Percentiles rank a stretch among this genome's conserved stretches.
Evolutionary conservation across 2,113 vertebrate species (phyloP).

Genomic region (Scomber scombrus): DNA sequence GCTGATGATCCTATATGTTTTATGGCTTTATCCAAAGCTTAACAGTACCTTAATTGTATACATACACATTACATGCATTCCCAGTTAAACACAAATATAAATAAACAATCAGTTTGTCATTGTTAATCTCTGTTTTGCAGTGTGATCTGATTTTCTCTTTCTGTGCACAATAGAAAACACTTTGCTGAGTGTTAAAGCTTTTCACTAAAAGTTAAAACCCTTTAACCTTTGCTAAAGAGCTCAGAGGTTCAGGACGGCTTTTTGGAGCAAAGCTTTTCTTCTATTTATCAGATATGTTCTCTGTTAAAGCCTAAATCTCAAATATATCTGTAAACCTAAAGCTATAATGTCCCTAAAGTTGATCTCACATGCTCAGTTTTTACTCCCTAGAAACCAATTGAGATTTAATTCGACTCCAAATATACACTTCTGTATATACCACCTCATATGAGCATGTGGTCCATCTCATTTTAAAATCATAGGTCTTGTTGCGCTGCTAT

Average conservation of each 20-base stretch:
- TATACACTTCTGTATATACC: too few relatives aligned
- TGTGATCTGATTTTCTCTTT: background rate
- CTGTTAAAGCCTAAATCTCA: background rate
- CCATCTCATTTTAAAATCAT: background rate
- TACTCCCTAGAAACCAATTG: too few relatives aligned
- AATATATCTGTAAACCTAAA: background rate
- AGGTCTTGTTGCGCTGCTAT: background rate
- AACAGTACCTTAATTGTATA: background rate
- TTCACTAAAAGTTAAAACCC: background rate
- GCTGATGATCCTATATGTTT: background rate
- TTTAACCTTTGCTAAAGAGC: background rate
- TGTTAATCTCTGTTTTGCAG: background rate
- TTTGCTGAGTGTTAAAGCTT: background rate
- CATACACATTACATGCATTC: background rate
- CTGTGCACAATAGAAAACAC: background rate
- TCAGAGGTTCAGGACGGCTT: background rate
- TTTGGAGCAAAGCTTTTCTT: constrained; percentile 14
- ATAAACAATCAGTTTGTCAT: background rate
- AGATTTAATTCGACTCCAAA: too few relatives aligned
- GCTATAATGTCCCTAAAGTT: background rate
- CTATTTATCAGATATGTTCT: background rate
- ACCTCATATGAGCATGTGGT: background rate
- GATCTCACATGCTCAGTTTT: background rate
- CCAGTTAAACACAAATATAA: background rate
- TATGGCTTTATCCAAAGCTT: background rate